These are phyloP conservation scores for Bembecia ichneumoniformis DNA, from an alignment of 2,888 invertebrate species.

Conservation along the genomic window DNA sequence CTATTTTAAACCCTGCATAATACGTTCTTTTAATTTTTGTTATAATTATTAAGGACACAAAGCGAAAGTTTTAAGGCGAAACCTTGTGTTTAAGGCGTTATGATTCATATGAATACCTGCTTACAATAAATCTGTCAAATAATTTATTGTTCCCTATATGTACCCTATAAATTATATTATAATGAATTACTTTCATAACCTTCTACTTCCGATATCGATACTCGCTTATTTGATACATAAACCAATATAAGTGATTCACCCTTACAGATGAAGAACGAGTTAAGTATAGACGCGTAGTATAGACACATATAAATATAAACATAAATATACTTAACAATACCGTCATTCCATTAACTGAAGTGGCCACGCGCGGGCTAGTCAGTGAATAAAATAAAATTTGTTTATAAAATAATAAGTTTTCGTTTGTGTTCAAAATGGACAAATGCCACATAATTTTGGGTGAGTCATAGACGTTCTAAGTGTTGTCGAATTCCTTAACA, in stretches of 20 bases:
- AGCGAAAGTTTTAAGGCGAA: too few species aligned
- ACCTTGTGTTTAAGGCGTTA: too few species aligned
- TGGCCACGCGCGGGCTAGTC: neutral
- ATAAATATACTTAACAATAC: neutral
- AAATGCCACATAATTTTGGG: neutral
- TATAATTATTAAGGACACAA: too few species aligned
- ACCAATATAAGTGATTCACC: slow-evolving; percentile 1
- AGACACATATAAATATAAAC: slow-evolving; percentile 6
- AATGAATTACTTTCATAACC: neutral
- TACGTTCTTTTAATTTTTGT: too few species aligned
- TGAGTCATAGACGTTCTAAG: neutral
- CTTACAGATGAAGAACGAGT: slow-evolving; percentile 4
- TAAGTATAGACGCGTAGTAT: slow-evolving; percentile 3
- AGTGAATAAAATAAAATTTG: neutral
- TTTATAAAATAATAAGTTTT: too few species aligned
- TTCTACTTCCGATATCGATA: neutral
- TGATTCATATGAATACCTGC: too few species aligned
- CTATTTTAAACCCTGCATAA: too few species aligned
- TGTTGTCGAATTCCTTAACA: neutral
- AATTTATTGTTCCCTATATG: too few species aligned
- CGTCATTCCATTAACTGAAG: neutral
- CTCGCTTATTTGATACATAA: neutral
- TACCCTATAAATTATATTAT: too few species aligned
- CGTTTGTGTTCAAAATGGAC: neutral
- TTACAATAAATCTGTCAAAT: too few species aligned